Evolutionary conservation across 2,113 vertebrate genomes (phyloP).

Genomic region (Hucho hucho): DNA sequence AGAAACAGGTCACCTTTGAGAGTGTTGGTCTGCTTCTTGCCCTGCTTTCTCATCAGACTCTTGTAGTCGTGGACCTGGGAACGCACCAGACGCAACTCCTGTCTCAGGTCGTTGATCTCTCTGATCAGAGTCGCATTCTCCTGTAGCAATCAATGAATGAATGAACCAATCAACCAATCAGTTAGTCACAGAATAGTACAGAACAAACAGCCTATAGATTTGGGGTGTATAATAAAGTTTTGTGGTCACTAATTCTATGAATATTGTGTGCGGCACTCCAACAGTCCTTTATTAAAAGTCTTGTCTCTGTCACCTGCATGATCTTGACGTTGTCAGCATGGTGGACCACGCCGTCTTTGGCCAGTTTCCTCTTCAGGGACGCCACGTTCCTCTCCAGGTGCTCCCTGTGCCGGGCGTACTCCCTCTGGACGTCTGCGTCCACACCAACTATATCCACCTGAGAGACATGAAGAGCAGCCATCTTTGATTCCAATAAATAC

Average conservation of each 20-base stretch:
- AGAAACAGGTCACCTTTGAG: conserved; percentile 1
- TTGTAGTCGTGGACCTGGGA: not conserved
- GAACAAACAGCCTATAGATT: not conserved
- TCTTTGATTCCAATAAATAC: not conserved
- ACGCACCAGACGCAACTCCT: not conserved
- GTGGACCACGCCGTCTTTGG: conserved; percentile 70
- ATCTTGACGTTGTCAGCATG: conserved; percentile 67
- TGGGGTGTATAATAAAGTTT: not conserved
- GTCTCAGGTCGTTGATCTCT: conserved; percentile 15
- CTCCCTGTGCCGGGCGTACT: conserved; percentile 72
- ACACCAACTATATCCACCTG: conserved; percentile 71
- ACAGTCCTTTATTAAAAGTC: too few species aligned
- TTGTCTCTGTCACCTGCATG: conserved; percentile 68
- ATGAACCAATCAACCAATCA: not conserved
- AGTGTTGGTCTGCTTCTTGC: not conserved
- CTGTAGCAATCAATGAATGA: not conserved
- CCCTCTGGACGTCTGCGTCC: conserved; percentile 73
- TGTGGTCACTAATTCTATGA: not conserved
- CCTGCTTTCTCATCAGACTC: not conserved
- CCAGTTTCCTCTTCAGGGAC: conserved; percentile 74
- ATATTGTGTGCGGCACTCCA: too few species aligned
- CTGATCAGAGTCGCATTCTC: conserved; percentile 17
- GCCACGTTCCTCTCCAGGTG: conserved; percentile 76
- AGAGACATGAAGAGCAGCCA: not conserved
- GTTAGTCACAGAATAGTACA: not conserved